Percentiles rank a stretch among this genome's conserved stretches.
Evolutionary conservation across 2,797 vertebrate species (phyloP).

Genomic region (Steatocranus sp.): DNA sequence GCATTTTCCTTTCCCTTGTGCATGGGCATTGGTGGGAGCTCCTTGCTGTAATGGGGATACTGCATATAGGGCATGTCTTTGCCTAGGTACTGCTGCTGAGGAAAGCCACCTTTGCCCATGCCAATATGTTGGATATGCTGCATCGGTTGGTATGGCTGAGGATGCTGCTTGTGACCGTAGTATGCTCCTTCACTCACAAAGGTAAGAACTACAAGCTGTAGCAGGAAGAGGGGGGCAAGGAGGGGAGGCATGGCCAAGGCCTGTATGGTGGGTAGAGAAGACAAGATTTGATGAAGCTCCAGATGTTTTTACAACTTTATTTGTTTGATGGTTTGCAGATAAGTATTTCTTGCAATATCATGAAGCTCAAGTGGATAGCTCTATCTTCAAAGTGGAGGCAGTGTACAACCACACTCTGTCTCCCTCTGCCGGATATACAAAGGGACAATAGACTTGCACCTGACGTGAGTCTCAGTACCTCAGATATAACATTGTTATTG

Average conservation of each 20-base stretch:
- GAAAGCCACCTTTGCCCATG: slow-evolving; percentile 83
- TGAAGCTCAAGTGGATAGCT: neutral
- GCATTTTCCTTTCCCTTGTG: slow-evolving; percentile 84
- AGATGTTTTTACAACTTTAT: neutral
- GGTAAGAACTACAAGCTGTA: slow-evolving; percentile 76
- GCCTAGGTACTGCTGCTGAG: slow-evolving; percentile 80
- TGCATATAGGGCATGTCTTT: slow-evolving; percentile 90
- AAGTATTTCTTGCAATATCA: neutral
- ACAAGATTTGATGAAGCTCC: neutral
- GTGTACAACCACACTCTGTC: neutral
- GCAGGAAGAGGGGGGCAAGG: slow-evolving; percentile 70
- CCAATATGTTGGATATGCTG: slow-evolving; percentile 90
- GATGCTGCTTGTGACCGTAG: slow-evolving; percentile 91
- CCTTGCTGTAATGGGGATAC: slow-evolving; percentile 92
- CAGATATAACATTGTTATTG: neutral
- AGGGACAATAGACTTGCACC: neutral
- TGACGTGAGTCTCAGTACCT: neutral
- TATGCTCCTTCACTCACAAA: slow-evolving; percentile 82
- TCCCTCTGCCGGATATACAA: slow-evolving; percentile 26
- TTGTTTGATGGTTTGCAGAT: neutral
- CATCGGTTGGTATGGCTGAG: slow-evolving; percentile 86
- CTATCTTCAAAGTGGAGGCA: neutral
- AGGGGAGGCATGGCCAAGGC: slow-evolving; percentile 71
- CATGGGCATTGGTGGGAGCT: slow-evolving; percentile 85
- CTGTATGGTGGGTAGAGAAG: slow-evolving; percentile 39